Evolutionary conservation across 2,113 vertebrate species (phyloP).

Genomic region (Arizona elegans): DNA sequence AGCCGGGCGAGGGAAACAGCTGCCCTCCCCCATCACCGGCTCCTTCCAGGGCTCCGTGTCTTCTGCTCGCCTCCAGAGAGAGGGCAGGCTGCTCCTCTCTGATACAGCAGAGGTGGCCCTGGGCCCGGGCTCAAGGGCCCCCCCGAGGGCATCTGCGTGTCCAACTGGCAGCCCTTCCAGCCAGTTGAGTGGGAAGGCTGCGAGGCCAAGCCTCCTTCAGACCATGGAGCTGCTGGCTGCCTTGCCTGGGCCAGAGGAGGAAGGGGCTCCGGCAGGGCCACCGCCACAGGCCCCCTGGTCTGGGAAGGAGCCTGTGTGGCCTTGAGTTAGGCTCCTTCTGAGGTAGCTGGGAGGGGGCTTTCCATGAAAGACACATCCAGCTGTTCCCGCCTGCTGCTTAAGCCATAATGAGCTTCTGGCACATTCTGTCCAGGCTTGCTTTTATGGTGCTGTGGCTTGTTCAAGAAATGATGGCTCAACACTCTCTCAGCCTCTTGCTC

Average conservation of each 20-base stretch:
- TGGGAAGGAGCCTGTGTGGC: not conserved
- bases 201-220: not conserved
- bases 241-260: not conserved
- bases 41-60: slow-evolving; percentile 68
- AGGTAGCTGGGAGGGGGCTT: not conserved
- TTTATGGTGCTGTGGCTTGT: not conserved
- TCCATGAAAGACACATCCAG: not conserved
- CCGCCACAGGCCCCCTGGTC: not conserved
- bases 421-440: not conserved
- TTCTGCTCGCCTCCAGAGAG: slow-evolving; percentile 58
- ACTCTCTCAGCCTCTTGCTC: not conserved
- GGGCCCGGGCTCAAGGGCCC: not conserved
- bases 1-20: slow-evolving; percentile 45
- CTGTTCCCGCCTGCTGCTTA: not conserved
- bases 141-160: slow-evolving; percentile 33
- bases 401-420: not conserved
- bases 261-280: not conserved
- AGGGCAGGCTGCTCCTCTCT: not conserved
- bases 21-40: slow-evolving; percentile 64
- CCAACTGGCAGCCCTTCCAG: not conserved
- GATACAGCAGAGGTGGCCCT: not conserved
- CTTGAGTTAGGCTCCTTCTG: not conserved
- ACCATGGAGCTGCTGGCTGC: not conserved
- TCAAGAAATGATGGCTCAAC: not conserved
- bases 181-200: not conserved